Evolutionary conservation across 2,113 vertebrate species (phyloP).

Genomic region (Dolichallabes microphthalmus): DNA sequence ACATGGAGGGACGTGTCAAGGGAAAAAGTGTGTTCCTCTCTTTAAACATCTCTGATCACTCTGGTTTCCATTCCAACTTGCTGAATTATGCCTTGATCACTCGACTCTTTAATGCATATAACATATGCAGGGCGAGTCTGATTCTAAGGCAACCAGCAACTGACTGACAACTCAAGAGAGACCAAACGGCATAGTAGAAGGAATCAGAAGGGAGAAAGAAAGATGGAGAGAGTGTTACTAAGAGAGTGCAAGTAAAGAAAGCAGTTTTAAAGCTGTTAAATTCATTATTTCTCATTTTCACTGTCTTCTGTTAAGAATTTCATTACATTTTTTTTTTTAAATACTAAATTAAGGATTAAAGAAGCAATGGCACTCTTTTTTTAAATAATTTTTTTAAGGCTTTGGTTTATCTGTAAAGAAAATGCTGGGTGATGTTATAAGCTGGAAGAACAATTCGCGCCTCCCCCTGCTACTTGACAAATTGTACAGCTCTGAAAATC

Average conservation of each 20-base stretch:
- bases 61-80: conserved; percentile 67
- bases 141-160: conserved; percentile 79
- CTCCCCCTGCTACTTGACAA: conserved; percentile 29
- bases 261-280: neutral
- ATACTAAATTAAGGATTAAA: neutral
- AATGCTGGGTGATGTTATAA: conserved; percentile 43
- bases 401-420: neutral
- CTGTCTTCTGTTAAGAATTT: conserved; percentile 30
- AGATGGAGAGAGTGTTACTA: too few species aligned
- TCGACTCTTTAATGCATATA: conserved; percentile 50
- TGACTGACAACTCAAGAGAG: conserved; percentile 59
- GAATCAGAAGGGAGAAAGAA: neutral
- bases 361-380: neutral
- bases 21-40: conserved; percentile 68
- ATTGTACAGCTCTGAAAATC: conserved; percentile 7
- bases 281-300: conserved; percentile 46
- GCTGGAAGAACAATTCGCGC: conserved; percentile 38
- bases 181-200: neutral
- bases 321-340: neutral
- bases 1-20: neutral
- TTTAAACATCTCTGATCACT: conserved; percentile 67
- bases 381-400: neutral
- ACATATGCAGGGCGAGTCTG: conserved; percentile 74
- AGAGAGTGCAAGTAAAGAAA: conserved; percentile 14
- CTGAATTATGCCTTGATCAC: conserved; percentile 55